Evolutionary conservation across 2,888 invertebrate genomes (phyloP), one percentile per base, ranked within the genome.

Genomic region (Notodonta dromedarius): DNA sequence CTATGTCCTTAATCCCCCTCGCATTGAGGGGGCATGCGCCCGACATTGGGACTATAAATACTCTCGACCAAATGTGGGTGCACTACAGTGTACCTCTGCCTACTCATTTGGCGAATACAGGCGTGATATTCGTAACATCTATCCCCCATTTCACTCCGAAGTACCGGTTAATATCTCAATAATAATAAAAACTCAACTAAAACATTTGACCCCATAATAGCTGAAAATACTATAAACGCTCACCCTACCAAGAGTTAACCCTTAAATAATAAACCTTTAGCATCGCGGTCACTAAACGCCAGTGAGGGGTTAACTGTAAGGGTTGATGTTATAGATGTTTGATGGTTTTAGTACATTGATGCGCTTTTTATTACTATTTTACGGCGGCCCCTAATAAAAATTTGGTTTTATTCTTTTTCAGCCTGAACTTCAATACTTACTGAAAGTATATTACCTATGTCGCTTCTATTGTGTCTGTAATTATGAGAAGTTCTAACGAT

Each of bases 211-310:
- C 42, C 12, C 63, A 69, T 71, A 71, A 71, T 79, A 76, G 73
- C 76, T 69, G 35, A n/a, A 35, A 39, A 54, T 39, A 54, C 35
- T 39, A 54, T 54, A 54, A 54, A 54, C 54, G 50, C 50, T 9
- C 50, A 46, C 50, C 50, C 16, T 24, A 69, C 65, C 72, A 74
- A 63, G 55, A 61, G 68, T 78, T 75, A 77, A 79, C 76, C 78
- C 79, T 76, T 75, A 73, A 65, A 68, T 74, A 73, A 76, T 77
- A 76, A 74, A 74, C 76, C 67, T 70, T 75, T 58, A 60, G 66
- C 69, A 64, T 69, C 39, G 70, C 67, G 77, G 78, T 79, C 78
- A 75, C 77, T 69, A 14, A 54, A 54, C 39, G 54, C 32, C 39
- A 53, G 53, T n/a, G 69, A 61, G 66, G 74, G 73, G 76, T 67